Evolutionary conservation across 2,888 invertebrate genomes (phyloP).

Genomic region (Junonia oenone): DNA sequence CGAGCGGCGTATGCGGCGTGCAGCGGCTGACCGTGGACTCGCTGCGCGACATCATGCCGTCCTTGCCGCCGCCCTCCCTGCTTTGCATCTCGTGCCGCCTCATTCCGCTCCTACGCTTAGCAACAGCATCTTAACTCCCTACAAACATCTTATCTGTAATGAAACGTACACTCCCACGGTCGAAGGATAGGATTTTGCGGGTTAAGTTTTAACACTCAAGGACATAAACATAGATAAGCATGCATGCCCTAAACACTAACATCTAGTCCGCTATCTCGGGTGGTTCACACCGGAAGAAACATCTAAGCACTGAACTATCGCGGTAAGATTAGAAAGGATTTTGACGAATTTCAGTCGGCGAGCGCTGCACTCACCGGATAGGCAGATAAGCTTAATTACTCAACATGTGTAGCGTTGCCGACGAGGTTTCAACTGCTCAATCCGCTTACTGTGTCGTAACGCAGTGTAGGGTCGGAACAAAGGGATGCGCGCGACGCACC

Average conservation of each 20-base stretch:
- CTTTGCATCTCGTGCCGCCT: constrained; percentile 66
- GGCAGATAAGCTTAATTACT: constrained; percentile 45
- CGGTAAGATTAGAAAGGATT: constrained; percentile 22
- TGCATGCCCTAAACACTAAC: constrained; percentile 70
- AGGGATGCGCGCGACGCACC: constrained; percentile 35
- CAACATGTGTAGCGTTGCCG: constrained; percentile 40
- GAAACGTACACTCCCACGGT: constrained; percentile 57
- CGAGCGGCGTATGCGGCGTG: constrained; percentile 72
- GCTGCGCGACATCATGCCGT: constrained; percentile 83
- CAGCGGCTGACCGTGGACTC: constrained; percentile 83
- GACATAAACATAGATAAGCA: constrained; percentile 65
- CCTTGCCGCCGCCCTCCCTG: constrained; percentile 54
- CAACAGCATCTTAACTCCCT: constrained; percentile 68
- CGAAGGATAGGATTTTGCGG: constrained; percentile 53
- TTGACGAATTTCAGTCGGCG: constrained; percentile 19
- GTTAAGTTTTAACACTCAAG: constrained; percentile 56
- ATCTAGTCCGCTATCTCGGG: constrained; percentile 56
- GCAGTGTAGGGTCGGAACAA: constrained; percentile 32
- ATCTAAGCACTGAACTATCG: constrained; percentile 59
- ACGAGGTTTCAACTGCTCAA: constrained; percentile 42
- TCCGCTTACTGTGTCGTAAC: constrained; percentile 41
- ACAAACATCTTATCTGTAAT: constrained; percentile 69
- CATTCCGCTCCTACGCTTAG: constrained; percentile 69
- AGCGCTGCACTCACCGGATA: constrained; percentile 55
- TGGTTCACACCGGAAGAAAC: constrained; percentile 47